Evolutionary conservation across 2,113 vertebrate genomes (phyloP).

Genomic region (Sander lucioperca): DNA sequence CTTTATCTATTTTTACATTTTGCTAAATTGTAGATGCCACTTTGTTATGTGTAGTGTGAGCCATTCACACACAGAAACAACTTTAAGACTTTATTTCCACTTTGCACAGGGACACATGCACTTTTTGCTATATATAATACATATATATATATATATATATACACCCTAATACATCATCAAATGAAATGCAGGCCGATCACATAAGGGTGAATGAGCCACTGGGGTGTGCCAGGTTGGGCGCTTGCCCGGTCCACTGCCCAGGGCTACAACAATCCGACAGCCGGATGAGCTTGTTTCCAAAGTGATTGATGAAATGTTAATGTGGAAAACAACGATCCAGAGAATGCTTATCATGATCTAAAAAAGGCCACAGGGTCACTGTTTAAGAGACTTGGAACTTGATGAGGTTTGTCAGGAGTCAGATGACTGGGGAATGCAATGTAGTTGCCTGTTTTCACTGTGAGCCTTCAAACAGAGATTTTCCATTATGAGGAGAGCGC

Average conservation of each 20-base stretch:
- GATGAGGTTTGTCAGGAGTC: slow-evolving; percentile 17
- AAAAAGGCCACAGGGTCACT: slow-evolving; percentile 38
- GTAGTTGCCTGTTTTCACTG: slow-evolving; percentile 11
- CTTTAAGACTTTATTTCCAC: background rate
- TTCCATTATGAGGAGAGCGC: slow-evolving; percentile 9
- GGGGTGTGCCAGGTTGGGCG: slow-evolving; percentile 22
- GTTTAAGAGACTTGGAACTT: slow-evolving; percentile 25
- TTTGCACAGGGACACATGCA: background rate
- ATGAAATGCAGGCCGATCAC: slow-evolving; percentile 15
- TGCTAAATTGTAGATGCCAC: background rate
- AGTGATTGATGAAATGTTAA: slow-evolving; percentile 60
- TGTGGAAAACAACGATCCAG: slow-evolving; percentile 58
- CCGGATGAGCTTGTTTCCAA: slow-evolving; percentile 12
- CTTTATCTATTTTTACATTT: slow-evolving; percentile 19
- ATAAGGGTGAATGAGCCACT: slow-evolving; percentile 2
- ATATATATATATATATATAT: too few species aligned
- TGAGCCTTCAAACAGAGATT: slow-evolving; percentile 24
- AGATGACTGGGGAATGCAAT: background rate
- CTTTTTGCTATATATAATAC: background rate
- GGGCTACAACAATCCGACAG: slow-evolving; percentile 29
- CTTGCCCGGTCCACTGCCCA: slow-evolving; percentile 22
- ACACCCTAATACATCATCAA: background rate
- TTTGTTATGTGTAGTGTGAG: background rate
- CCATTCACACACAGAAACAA: background rate
- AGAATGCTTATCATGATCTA: slow-evolving; percentile 39